A percentile compares a stretch with the other conserved stretches of the same genome.
phyloP scores from a whole-genome alignment of 2,888 invertebrate genomes.

The Drosophila demipolita region DNA sequence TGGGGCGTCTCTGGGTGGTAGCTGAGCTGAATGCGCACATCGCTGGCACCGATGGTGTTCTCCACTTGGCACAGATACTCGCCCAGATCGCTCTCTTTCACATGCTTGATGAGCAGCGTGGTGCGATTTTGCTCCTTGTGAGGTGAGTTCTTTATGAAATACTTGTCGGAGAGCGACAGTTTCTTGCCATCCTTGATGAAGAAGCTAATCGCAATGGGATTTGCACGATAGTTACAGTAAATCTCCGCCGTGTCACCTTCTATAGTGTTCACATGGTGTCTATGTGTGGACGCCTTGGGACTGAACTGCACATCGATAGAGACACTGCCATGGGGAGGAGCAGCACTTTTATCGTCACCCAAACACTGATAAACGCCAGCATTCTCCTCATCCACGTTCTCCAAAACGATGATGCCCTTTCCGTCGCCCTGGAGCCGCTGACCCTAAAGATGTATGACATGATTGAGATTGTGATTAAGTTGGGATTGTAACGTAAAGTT shows the following conservation, averaged over 20 bases:
- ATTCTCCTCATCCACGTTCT: constrained; percentile 77
- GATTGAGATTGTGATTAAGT: not conserved
- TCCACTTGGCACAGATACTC: constrained; percentile 90
- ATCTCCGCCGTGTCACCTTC: constrained; percentile 76
- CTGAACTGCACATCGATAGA: constrained; percentile 80
- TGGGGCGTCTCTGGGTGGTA: constrained; percentile 83
- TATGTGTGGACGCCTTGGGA: constrained; percentile 82
- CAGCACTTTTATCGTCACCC: constrained; percentile 78
- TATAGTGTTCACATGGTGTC: constrained; percentile 82
- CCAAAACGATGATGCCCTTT: constrained; percentile 70
- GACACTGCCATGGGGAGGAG: constrained; percentile 80
- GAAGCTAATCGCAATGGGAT: constrained; percentile 74
- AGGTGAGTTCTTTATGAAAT: constrained; percentile 85
- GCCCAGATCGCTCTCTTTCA: constrained; percentile 89
- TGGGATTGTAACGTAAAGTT: not conserved
- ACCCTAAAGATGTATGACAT: constrained; percentile 61
- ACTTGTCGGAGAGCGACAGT: constrained; percentile 76
- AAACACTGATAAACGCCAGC: constrained; percentile 83
- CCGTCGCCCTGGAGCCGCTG: constrained; percentile 67
- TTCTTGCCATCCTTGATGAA: constrained; percentile 79
- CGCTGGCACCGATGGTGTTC: constrained; percentile 80
- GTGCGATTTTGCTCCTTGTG: constrained; percentile 85
- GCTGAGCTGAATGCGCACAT: constrained; percentile 74
- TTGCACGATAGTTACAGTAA: constrained; percentile 82
- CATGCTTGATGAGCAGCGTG: constrained; percentile 88